Conservation (phyloP, 2,113 vertebrate species). For the Lutjanus erythropterus region DNA sequence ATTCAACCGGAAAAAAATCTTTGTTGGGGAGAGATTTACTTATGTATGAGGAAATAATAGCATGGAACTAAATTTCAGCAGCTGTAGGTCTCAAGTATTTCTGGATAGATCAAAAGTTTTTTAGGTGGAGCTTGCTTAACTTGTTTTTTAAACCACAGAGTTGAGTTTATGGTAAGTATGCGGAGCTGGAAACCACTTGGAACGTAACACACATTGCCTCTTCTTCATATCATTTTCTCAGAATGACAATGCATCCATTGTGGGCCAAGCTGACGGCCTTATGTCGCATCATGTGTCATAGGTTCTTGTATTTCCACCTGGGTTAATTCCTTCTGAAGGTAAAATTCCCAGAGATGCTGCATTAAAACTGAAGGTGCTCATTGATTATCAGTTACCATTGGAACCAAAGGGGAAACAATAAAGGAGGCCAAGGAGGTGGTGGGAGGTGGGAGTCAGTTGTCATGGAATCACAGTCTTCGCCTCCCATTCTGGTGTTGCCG, state of each 20-base stretch:
- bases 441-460: conserved; percentile 71
- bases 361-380: conserved; percentile 22
- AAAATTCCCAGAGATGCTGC: not conserved
- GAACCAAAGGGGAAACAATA: conserved; percentile 33
- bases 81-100: too few species aligned
- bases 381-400: conserved; percentile 38
- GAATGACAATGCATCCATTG: not conserved
- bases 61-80: too few species aligned
- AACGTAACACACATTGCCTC: too few species aligned
- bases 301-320: not conserved
- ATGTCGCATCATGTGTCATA: not conserved
- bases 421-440: conserved; percentile 53
- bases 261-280: not conserved
- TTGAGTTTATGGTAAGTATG: too few species aligned
- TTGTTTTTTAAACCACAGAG: too few species aligned
- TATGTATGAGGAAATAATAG: too few species aligned
- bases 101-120: too few species aligned
- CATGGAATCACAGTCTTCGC: conserved; percentile 78
- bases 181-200: too few species aligned
- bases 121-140: too few species aligned
- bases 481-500: conserved; percentile 76
- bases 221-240: not conserved
- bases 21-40: too few species aligned
- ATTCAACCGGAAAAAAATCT: too few species aligned
- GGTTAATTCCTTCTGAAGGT: not conserved